Base-by-base conservation (phyloP, 2,888 invertebrate genomes). In the Copidosoma aretas region DNA sequence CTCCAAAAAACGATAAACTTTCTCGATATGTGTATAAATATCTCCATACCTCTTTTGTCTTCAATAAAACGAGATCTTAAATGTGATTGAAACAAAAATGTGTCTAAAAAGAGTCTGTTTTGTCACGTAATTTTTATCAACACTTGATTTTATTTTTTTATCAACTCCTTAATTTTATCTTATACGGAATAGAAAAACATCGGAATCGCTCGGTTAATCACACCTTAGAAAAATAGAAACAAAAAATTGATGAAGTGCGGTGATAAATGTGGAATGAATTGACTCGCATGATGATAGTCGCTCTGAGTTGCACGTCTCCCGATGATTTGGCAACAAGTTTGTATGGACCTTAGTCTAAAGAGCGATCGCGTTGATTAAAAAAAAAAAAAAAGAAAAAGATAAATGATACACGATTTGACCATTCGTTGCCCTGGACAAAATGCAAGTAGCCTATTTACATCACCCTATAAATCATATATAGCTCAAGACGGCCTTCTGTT, bases 271-370 rank as follows among this genome's bases (percentile, higher is more conserved):
- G 64, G 60, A 43, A 59, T 41, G 62, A 51, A 25, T 67, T 19
- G 64, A 70, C 67, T 66, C 25, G 61, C n/a, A n/a, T 58, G 63
- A 63, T 60, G 64, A 67, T 46, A n/a, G n/a, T 70, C 63, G 62
- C 70, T 62, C 64, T 68, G 68, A 66, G 53, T 71, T 71, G 71
- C 71, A 71, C 71, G 32, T 68, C 60, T 66, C 71, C 71, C 71
- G 68, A 63, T 66, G 67, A 68, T 71, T 71, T 71, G 71, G 71
- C 71, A 71, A 71, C 66, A 68, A 63, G 65, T 60, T 46, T 54
- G 61, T 56, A 68, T 66, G n/a, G 60, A 65, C 58, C 68, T 67
- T 67, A 67, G 64, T 49, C 64, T 57, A 41, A 43, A 56, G 56
- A 67, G 54, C 41, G 58, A 66, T 56, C 59, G 66, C 64, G 60